phyloP scores from a whole-genome alignment of 2,888 invertebrate genomes.

The Tetrapedia diversipes region DNA sequence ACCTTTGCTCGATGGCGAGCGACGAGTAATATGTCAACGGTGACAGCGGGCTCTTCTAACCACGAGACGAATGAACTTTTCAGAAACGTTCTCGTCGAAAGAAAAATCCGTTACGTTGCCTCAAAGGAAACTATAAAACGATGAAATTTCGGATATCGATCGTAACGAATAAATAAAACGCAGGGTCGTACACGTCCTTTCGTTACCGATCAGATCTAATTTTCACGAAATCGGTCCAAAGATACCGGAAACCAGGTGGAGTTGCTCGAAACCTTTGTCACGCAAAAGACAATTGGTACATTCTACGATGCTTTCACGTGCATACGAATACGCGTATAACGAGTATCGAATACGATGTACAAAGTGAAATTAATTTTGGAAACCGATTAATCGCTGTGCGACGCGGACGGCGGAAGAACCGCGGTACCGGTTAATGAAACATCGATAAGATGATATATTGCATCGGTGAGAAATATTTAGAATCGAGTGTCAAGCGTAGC shows the following conservation, averaged over 20 bases:
- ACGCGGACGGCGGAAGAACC: background rate
- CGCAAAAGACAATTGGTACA: no score
- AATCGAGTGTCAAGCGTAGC: background rate
- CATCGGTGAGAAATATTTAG: background rate
- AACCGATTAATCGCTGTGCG: background rate
- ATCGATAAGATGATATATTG: background rate
- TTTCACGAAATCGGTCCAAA: no score
- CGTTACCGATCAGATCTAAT: no score
- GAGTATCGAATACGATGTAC: no score
- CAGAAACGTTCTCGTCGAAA: conserved; percentile 11
- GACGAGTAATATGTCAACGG: conserved; percentile 54
- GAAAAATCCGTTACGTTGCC: background rate
- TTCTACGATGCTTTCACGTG: no score
- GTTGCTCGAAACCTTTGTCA: no score
- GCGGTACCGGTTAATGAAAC: background rate
- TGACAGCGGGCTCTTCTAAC: conserved; percentile 32
- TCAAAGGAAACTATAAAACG: background rate
- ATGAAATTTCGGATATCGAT: background rate
- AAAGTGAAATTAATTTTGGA: conserved; percentile 18
- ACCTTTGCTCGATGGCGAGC: conserved; percentile 44
- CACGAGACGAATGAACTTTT: conserved; percentile 42
- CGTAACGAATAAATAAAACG: background rate
- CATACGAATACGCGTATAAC: no score
- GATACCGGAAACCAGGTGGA: no score
- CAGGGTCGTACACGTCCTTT: no score